Evolutionary conservation across 2,113 vertebrate genomes (phyloP).

Genomic region (Thamnaconus septentrionalis): DNA sequence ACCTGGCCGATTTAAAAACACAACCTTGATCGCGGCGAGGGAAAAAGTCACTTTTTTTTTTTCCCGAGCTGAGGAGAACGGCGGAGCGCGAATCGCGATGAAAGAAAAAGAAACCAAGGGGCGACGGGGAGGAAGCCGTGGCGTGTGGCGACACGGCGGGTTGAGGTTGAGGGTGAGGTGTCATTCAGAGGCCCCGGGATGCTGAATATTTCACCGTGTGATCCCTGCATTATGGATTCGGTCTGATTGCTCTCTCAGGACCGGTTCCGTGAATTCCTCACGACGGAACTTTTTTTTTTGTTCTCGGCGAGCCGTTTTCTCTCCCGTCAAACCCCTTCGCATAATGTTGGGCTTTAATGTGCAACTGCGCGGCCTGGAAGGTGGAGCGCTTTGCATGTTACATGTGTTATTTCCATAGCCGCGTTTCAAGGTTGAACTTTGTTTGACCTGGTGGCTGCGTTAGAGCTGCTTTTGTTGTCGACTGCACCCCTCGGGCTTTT

Average conservation of each 20-base stretch:
- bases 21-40: slow-evolving; percentile 7
- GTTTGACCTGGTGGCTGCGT: slow-evolving; percentile 35
- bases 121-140: slow-evolving; percentile 24
- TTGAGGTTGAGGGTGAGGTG: slow-evolving; percentile 69
- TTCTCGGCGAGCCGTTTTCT: slow-evolving; percentile 2
- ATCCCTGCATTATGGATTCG: slow-evolving; percentile 72
- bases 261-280: slow-evolving; percentile 50
- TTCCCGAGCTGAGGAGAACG: slow-evolving; percentile 6
- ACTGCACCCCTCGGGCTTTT: slow-evolving; percentile 22
- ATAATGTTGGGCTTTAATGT: slow-evolving; percentile 19
- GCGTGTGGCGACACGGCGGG: slow-evolving; percentile 56
- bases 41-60: background rate
- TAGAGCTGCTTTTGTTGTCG: slow-evolving; percentile 44
- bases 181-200: slow-evolving; percentile 69
- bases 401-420: slow-evolving; percentile 32
- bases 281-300: slow-evolving; percentile 39
- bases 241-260: slow-evolving; percentile 68
- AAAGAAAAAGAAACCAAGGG: slow-evolving; percentile 17
- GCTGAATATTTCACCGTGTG: slow-evolving; percentile 74
- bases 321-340: background rate
- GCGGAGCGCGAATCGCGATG: slow-evolving; percentile 12
- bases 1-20: background rate
- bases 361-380: slow-evolving; percentile 10
- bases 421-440: slow-evolving; percentile 48
- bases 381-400: slow-evolving; percentile 25